Percentiles rank a stretch among this genome's conserved stretches.
Evolutionary conservation across 2,797 vertebrate species (phyloP).

Genomic region (Siniperca undulata): DNA sequence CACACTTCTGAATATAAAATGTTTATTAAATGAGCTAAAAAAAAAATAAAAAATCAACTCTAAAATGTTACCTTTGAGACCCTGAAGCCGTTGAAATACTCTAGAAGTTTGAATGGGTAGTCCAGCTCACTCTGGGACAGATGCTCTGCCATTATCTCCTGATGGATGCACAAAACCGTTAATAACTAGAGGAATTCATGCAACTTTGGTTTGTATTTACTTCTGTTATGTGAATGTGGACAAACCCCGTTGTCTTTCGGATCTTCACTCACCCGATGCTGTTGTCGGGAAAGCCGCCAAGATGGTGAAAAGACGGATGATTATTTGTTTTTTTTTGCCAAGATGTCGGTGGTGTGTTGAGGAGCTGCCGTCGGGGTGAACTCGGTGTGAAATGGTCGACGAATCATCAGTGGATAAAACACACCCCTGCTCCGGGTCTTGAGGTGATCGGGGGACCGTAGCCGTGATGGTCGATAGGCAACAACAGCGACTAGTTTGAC

Average conservation of each 20-base stretch:
- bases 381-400: constrained; percentile 1
- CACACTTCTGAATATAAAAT: background rate
- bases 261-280: background rate
- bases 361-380: background rate
- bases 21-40: background rate
- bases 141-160: constrained; percentile 79
- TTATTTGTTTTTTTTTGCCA: background rate
- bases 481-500: background rate
- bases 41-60: background rate
- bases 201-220: background rate
- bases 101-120: constrained; percentile 85
- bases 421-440: background rate
- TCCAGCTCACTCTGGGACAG: constrained; percentile 86
- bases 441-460: background rate
- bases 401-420: background rate
- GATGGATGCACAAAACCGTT: background rate
- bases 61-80: constrained; percentile 79
- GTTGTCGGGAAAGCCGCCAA: background rate
- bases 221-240: accelerated
- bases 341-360: constrained; percentile 52
- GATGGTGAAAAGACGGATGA: background rate
- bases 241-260: too few relatives aligned
- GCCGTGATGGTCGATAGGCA: background rate
- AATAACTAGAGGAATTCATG: background rate
- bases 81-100: constrained; percentile 85